Conservation (phyloP, 53 echinoderm and acorn worm genomes). For the Echinometra lucunter region DNA sequence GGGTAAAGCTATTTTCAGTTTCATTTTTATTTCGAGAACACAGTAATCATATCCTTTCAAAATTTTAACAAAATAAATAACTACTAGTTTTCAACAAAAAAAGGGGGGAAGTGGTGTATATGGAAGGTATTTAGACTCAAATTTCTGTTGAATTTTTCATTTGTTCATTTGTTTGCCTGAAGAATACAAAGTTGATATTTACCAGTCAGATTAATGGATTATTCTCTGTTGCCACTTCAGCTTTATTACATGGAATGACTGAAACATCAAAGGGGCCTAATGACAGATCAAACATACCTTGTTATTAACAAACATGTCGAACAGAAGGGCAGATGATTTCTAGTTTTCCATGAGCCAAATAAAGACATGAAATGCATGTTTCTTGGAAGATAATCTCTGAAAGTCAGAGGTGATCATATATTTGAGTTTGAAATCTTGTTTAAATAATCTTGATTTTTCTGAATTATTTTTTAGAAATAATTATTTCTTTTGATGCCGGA, state of each 20-base stretch:
- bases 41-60: background rate
- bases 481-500: background rate
- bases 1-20: background rate
- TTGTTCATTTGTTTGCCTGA: background rate
- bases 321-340: background rate
- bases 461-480: background rate
- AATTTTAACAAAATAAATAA: background rate
- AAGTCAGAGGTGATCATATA: background rate
- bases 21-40: background rate
- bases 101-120: background rate
- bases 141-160: background rate
- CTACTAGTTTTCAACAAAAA: background rate
- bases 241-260: background rate
- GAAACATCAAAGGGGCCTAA: slow-evolving; percentile 29
- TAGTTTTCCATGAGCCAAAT: background rate
- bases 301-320: background rate
- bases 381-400: background rate
- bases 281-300: background rate
- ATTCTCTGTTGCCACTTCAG: background rate
- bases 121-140: background rate
- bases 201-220: slow-evolving; percentile 18
- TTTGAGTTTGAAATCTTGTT: background rate
- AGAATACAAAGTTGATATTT: background rate
- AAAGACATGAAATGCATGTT: background rate
- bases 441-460: background rate